Conservation (phyloP, 2,113 vertebrate species). For the Chionis minor region DNA sequence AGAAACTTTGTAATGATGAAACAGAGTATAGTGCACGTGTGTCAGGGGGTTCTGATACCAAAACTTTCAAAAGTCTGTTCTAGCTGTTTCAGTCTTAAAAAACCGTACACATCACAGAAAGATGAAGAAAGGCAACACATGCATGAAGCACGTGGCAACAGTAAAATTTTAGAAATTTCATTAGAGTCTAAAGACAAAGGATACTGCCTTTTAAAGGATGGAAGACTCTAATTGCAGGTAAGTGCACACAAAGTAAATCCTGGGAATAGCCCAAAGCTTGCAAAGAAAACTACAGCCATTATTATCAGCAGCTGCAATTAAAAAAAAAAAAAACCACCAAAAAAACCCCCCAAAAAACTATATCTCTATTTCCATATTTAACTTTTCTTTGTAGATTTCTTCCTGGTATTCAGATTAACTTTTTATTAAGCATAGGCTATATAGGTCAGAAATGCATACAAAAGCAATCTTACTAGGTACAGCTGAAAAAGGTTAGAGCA, state of each 20-base stretch:
- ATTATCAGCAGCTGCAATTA: background rate
- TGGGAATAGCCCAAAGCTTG: background rate
- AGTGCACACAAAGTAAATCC: background rate
- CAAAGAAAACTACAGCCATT: background rate
- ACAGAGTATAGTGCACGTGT: background rate
- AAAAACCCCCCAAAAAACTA: no score
- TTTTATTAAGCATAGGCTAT: background rate
- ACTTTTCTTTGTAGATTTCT: background rate
- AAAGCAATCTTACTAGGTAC: background rate
- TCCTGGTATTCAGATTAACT: background rate
- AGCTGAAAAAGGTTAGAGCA: background rate
- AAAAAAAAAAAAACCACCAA: background rate
- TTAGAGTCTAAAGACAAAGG: background rate
- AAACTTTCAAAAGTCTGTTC: background rate
- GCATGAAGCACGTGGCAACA: background rate
- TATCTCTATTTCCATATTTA: background rate
- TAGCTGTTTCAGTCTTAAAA: background rate
- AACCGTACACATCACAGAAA: background rate
- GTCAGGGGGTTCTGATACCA: background rate
- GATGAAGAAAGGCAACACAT: background rate
- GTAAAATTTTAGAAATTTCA: background rate
- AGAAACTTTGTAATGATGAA: background rate
- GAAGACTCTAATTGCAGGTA: background rate
- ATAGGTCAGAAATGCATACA: background rate
- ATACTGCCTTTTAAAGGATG: background rate